These are phyloP conservation scores for Pseudocheirus occidentalis DNA, from an alignment of 2,797 vertebrate genomes.

Conservation along the genomic window DNA sequence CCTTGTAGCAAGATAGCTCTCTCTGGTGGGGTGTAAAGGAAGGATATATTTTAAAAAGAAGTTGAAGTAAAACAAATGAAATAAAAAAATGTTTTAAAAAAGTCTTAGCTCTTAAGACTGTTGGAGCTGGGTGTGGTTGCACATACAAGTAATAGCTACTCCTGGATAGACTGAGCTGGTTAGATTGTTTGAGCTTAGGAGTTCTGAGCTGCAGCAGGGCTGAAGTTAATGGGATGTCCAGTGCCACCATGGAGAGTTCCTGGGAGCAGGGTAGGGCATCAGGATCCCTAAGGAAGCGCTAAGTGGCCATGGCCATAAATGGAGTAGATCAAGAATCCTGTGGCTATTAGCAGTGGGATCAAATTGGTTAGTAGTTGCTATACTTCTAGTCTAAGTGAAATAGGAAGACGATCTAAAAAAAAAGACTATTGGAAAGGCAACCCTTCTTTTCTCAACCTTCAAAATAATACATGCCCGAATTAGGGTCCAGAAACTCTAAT, in stretches of 20 bases:
- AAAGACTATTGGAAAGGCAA: not conserved
- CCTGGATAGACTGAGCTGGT: not conserved
- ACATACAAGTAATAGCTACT: not conserved
- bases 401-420: not conserved
- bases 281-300: not conserved
- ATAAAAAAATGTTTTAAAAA: not conserved
- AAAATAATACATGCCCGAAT: not conserved
- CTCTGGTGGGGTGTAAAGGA: not conserved
- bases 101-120: constrained; percentile 9
- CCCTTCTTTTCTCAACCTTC: not conserved
- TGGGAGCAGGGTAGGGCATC: not conserved
- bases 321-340: not conserved
- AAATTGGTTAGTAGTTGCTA: not conserved
- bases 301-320: not conserved
- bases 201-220: not conserved
- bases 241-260: not conserved
- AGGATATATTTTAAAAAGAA: not conserved
- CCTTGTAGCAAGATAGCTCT: not conserved
- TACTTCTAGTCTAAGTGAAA: not conserved
- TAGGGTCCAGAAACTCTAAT: not conserved
- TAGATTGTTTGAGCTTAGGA: not conserved
- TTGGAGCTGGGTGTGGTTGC: not conserved
- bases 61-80: not conserved
- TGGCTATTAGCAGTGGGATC: not conserved
- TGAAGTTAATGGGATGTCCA: not conserved